Evolutionary conservation across 2,797 vertebrate species (phyloP).

Genomic region (Sebastiscus tertius): DNA sequence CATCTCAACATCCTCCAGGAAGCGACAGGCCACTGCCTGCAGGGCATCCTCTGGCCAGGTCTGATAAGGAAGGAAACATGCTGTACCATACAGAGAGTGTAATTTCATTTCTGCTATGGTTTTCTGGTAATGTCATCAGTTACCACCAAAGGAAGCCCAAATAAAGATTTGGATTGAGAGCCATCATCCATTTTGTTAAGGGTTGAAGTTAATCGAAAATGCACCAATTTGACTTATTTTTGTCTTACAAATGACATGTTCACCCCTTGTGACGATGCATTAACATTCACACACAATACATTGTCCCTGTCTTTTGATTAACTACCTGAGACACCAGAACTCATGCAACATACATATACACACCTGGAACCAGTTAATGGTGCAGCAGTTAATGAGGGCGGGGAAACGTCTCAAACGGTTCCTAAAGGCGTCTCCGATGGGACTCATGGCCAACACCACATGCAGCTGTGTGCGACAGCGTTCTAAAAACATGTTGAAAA

Average conservation of each 20-base stretch:
- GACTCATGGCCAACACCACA: conserved; percentile 93
- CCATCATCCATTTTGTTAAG: neutral
- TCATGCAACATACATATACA: conserved; percentile 57
- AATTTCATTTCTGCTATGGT: neutral
- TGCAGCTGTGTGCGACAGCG: conserved; percentile 91
- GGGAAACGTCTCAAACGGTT: conserved; percentile 90
- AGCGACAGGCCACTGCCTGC: conserved; percentile 91
- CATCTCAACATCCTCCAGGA: conserved; percentile 91
- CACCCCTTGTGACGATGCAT: neutral
- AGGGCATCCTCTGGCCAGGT: conserved; percentile 92
- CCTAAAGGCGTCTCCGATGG: conserved; percentile 91
- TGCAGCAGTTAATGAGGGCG: conserved; percentile 96
- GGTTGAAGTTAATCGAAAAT: neutral
- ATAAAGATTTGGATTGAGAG: neutral
- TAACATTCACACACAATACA: neutral
- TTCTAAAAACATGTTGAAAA: conserved; percentile 93
- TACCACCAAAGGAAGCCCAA: neutral
- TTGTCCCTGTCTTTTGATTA: neutral
- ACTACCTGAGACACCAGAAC: neutral
- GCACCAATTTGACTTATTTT: neutral
- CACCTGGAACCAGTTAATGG: conserved; percentile 98
- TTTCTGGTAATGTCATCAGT: neutral
- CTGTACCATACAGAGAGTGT: neutral
- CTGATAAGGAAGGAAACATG: conserved; percentile 68
- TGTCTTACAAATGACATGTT: neutral